Percentiles rank a stretch among this genome's conserved stretches.
phyloP scores from a whole-genome alignment of 2,888 invertebrate genomes.

The Pollenia griseotomentosa region DNA sequence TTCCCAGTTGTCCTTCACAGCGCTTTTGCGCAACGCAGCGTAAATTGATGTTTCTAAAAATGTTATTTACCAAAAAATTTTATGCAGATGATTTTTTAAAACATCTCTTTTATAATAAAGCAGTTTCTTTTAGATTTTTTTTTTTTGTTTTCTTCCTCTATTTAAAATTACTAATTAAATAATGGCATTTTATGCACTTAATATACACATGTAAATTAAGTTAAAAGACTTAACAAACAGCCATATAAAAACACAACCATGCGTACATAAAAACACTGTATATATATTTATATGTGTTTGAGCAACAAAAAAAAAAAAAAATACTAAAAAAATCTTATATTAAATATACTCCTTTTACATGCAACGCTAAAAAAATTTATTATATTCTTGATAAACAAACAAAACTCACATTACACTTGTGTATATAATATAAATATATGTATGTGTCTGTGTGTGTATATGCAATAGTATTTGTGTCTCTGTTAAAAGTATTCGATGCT shows the following conservation, averaged over 20 bases:
- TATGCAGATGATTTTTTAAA: conserved; percentile 54
- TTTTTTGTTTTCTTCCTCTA: conserved; percentile 8
- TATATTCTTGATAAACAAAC: conserved; percentile 36
- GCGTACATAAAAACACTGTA: not conserved
- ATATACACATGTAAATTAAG: conserved; percentile 53
- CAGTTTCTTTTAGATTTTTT: conserved; percentile 43
- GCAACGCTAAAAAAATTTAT: conserved; percentile 28
- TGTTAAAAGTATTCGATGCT: conserved; percentile 10
- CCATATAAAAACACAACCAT: not conserved
- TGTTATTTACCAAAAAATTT: conserved; percentile 30
- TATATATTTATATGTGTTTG: not conserved
- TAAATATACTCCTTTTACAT: conserved; percentile 39
- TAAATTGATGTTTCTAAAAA: conserved; percentile 31
- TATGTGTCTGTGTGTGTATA: not conserved
- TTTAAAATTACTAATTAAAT: conserved; percentile 58
- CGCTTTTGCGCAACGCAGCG: conserved; percentile 7
- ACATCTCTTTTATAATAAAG: conserved; percentile 56
- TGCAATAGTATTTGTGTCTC: conserved; percentile 18
- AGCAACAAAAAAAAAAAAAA: conserved; percentile 13
- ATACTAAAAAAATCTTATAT: conserved; percentile 11
- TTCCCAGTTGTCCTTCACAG: conserved; percentile 16
- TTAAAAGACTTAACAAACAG: conserved; percentile 8
- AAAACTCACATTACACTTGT: conserved; percentile 45
- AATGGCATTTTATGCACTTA: conserved; percentile 69
- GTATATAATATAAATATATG: not conserved